Base-by-base conservation (phyloP, 2,113 vertebrate species). In the Arizona elegans region DNA sequence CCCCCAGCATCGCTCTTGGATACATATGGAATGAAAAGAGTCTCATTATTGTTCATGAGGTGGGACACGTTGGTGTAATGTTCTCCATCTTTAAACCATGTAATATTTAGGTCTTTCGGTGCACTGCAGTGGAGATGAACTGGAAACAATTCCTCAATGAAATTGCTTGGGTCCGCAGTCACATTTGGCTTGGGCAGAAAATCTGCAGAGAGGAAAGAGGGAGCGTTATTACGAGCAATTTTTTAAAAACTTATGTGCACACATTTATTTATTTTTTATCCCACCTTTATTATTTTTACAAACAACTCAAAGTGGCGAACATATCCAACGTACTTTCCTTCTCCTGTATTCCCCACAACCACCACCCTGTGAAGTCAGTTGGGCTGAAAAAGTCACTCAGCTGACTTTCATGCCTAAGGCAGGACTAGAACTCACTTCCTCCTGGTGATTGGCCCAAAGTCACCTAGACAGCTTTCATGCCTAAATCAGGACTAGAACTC, bases 81-180 rank as follows among this genome's bases (percentile, higher is more conserved):
- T 8, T 8, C 0, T 54, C 87, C 26, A 19, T 88, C 17, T n/a
- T 54, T 29, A 8, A 90, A 17, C 89, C 89, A 90, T 1, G 0
- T 50, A 47, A 90, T 23, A 0, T 8, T 15, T 38, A 13, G 11
- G 21, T 3, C 38, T 13, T 58, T 23, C 0, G 33, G 11, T 43
- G 38, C 23, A 58, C 0, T 38, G 33, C 55, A 59, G 6, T 6
- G 15, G 38, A 90, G 43, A 1, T 1, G 3, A 54, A 62, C 38
- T 15, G 55, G 0, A 24, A 1, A 13, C 3, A 65, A 1, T 43
- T 90, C 56, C 15, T 0, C 0, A 24, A 26, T 7, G 56, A 0
- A 2, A 17, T 5, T 47, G 23, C 0, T 47, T 47, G 89, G 43
- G 2, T 12, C 1, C 0, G 24, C 5, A 29, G 1, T 47, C 23